Base-by-base conservation (phyloP, 2,113 vertebrate species). In the Scalopus aquaticus region DNA sequence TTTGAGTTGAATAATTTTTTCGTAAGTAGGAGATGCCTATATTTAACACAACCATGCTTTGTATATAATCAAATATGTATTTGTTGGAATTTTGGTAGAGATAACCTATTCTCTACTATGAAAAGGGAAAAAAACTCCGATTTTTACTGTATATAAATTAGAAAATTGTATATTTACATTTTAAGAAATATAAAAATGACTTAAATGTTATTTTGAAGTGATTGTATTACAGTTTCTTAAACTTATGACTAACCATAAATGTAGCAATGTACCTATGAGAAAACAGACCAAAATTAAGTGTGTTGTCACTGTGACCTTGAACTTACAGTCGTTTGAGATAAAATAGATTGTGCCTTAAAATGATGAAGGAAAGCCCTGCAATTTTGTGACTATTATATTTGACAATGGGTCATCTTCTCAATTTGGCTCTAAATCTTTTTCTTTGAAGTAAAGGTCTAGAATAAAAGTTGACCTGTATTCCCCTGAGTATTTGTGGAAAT, bases 341-440 rank as follows among this genome's bases (percentile, higher is more conserved):
- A 96, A 96, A 69, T 11, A 93, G 93, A 87, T 39, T 56, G 97
- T 98, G 98, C 98, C 98, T 98, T 98, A 98, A 96, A 93, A 62
- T 95, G 93, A 58, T 79, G 73, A 96, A 93, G 87, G 35, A 97
- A 90, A 65, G 95, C 67, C 86, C 88, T 96, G 17, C 37, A 72
- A 6, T 81, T 97, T 90, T 85, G 26, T 95, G 96, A 93, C 91
- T 94, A 60, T 56, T 96, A 49, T 69, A 49, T 96, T 96, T 95
- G 74, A 92, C 76, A 96, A 78, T 82, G 28, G n/a, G 80, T 79
- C n/a, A 46, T 70, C 84, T 91, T 93, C 86, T 97, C 82, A 94
- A 89, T 83, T 42, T 95, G 58, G 81, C 95, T 95, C 91, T 90
- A 96, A 91, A 60, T 76, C 49, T 24, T 92, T 92, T 42, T 76